These are phyloP conservation scores for Epinephelus fuscoguttatus DNA, from an alignment of 2,113 vertebrate species.

Conservation along the genomic window DNA sequence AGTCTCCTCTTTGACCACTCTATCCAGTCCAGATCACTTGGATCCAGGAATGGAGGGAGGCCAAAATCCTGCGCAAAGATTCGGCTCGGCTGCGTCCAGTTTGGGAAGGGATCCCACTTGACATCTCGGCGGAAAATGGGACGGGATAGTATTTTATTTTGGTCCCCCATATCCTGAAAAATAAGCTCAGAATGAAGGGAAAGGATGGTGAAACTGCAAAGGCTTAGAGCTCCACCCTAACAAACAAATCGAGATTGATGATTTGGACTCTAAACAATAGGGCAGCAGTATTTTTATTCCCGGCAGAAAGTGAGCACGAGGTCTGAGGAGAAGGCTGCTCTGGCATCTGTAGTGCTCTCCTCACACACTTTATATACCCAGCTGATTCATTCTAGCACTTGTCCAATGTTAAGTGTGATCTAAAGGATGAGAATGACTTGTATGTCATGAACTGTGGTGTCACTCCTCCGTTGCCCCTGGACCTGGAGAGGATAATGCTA, in stretches of 20 bases:
- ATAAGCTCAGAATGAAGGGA: conserved; percentile 14
- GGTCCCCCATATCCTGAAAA: conserved; percentile 72
- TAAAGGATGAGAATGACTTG: conserved; percentile 58
- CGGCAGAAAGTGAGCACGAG: conserved; percentile 34
- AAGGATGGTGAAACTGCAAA: conserved; percentile 15
- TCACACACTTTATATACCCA: conserved; percentile 70
- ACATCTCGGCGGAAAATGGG: conserved; percentile 79
- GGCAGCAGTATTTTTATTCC: conserved; percentile 49
- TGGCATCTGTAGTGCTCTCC: conserved; percentile 36
- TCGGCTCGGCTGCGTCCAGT: conserved; percentile 75
- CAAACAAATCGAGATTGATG: conserved; percentile 46
- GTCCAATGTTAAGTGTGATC: conserved; percentile 57
- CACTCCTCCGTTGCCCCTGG: conserved; percentile 66
- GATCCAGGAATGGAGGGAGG: conserved; percentile 79
- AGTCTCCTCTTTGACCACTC: conserved; percentile 79
- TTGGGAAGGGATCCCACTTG: conserved; percentile 77
- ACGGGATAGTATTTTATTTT: conserved; percentile 72
- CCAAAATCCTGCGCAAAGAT: conserved; percentile 77
- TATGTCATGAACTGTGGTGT: conserved; percentile 54
- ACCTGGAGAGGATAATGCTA: conserved; percentile 58
- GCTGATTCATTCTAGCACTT: conserved; percentile 65
- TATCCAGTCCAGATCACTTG: conserved; percentile 76
- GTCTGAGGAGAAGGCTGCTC: conserved; percentile 40
- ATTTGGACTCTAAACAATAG: conserved; percentile 28
- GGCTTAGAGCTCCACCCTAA: conserved; percentile 34